Conservation (phyloP, 2,888 invertebrate genomes). For the Podabrus alpinus region DNA sequence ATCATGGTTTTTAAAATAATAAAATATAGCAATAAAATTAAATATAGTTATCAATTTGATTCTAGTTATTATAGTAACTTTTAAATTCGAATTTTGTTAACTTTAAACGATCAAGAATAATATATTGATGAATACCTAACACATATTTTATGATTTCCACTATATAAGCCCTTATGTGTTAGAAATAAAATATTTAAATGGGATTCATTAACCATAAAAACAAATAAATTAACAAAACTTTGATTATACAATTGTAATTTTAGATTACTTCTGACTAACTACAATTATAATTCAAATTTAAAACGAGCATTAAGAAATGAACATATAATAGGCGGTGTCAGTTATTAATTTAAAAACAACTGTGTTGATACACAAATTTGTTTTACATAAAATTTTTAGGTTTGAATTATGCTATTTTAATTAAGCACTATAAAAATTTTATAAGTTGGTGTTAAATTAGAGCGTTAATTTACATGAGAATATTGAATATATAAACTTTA, state of each 20-base stretch:
- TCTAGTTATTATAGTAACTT: too few species aligned
- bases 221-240: not conserved
- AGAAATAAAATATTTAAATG: not conserved
- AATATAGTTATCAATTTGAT: too few species aligned
- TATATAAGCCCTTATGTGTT: not conserved
- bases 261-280: conserved; percentile 5
- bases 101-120: too few species aligned
- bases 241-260: not conserved
- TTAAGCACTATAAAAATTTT: not conserved
- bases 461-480: not conserved
- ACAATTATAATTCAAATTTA: conserved; percentile 1
- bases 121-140: too few species aligned
- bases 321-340: conserved; percentile 9
- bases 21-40: too few species aligned
- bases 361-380: not conserved
- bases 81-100: too few species aligned
- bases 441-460: not conserved
- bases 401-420: not conserved
- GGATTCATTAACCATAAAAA: not conserved
- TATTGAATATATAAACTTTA: not conserved
- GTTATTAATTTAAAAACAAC: conserved; percentile 4
- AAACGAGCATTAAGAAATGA: conserved; percentile 1
- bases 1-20: too few species aligned
- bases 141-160: too few species aligned
- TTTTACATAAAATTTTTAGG: not conserved